Evolutionary conservation across 2,888 invertebrate species (phyloP).

Genomic region (Antitype chi): DNA sequence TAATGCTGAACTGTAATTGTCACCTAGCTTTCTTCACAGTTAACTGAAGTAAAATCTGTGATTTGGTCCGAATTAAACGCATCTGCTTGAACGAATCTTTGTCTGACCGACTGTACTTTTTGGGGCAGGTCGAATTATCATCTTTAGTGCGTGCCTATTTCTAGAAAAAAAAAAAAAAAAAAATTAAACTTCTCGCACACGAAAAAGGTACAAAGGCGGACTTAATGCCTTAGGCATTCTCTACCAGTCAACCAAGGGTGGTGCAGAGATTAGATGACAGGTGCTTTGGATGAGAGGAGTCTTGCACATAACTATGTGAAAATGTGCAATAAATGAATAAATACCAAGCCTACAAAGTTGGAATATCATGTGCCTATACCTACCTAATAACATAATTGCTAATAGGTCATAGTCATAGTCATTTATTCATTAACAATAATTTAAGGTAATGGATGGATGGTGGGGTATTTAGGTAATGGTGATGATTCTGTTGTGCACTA

Average conservation of each 20-base stretch:
- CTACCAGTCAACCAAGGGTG: too few species aligned
- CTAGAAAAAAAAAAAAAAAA: too few species aligned
- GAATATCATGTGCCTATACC: neutral
- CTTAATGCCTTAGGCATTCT: too few species aligned
- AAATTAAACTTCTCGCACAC: too few species aligned
- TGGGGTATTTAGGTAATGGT: too few species aligned
- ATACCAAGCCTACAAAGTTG: neutral
- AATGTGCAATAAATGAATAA: neutral
- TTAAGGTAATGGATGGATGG: too few species aligned
- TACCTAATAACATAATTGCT: neutral
- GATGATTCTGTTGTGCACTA: too few species aligned
- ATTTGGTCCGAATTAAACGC: conserved; percentile 26
- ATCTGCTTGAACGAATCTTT: conserved; percentile 34
- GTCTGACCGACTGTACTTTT: conserved; percentile 25
- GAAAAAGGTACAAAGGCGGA: too few species aligned
- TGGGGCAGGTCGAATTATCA: conserved; percentile 13
- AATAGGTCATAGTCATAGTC: too few species aligned
- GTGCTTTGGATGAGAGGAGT: too few species aligned
- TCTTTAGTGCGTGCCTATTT: neutral
- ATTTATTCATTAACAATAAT: too few species aligned
- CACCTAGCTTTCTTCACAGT: conserved; percentile 65
- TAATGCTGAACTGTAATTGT: conserved; percentile 69
- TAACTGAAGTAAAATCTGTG: conserved; percentile 14
- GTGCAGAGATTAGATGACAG: too few species aligned
- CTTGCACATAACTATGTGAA: neutral